Evolutionary conservation across 64 coral and sea anemone species (phyloP).

Genomic region (Porites lutea): DNA sequence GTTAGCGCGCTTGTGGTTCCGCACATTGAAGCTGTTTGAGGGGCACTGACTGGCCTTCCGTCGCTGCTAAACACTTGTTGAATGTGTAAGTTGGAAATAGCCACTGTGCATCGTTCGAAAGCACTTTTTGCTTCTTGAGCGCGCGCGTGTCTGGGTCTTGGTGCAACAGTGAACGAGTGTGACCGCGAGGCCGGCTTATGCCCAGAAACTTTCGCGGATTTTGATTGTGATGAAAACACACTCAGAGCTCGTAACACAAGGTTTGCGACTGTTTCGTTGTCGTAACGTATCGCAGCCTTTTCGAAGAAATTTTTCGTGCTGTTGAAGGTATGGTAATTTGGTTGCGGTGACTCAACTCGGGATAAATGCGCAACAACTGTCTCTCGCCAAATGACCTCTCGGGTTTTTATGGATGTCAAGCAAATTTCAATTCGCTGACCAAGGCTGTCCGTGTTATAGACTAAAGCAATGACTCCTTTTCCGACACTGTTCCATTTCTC

Average conservation of each 20-base stretch:
- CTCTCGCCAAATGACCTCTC: slow-evolving; percentile 22
- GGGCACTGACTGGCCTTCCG: neutral
- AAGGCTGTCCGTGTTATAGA: slow-evolving; percentile 46
- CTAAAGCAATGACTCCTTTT: slow-evolving; percentile 28
- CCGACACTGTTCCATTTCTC: slow-evolving; percentile 36
- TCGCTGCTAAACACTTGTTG: slow-evolving; percentile 33
- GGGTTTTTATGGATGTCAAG: slow-evolving; percentile 30
- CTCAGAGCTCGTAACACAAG: slow-evolving; percentile 31
- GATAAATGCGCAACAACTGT: slow-evolving; percentile 29
- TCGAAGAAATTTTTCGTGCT: slow-evolving; percentile 41
- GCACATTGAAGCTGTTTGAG: neutral
- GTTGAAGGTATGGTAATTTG: slow-evolving; percentile 35
- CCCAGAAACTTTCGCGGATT: neutral
- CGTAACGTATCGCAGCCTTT: slow-evolving; percentile 29
- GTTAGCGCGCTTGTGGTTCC: neutral
- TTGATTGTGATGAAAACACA: slow-evolving; percentile 54
- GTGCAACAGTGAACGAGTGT: slow-evolving; percentile 47
- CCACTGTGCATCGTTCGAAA: slow-evolving; percentile 41
- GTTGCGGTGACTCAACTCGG: slow-evolving; percentile 32
- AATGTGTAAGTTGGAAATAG: slow-evolving; percentile 33
- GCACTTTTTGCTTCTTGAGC: slow-evolving; percentile 16
- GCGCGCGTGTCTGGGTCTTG: slow-evolving; percentile 18
- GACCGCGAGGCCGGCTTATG: slow-evolving; percentile 40
- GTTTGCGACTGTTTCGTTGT: slow-evolving; percentile 31
- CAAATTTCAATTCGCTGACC: slow-evolving; percentile 43